These are phyloP conservation scores for Eupithecia abbreviata DNA, from an alignment of 2,888 invertebrate species.

Conservation along the genomic window DNA sequence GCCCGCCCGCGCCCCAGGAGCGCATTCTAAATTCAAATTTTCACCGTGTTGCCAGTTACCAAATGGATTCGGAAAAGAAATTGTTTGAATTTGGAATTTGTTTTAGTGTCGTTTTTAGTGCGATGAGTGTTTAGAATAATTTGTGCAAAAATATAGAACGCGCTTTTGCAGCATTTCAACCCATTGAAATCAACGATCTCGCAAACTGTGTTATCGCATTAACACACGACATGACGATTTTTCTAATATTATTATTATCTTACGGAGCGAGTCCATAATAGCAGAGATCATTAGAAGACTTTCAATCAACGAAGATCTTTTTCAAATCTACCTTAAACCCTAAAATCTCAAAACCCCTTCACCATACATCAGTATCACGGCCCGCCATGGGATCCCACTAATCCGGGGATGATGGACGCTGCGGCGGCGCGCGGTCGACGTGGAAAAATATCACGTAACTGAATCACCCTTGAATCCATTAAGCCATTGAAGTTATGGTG, in stretches of 20 bases:
- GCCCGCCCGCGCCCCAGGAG: slow-evolving; percentile 65
- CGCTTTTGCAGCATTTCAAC: not conserved
- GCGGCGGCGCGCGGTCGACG: slow-evolving; percentile 36
- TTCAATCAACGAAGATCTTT: not conserved
- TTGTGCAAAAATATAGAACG: not conserved
- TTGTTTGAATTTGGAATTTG: slow-evolving; percentile 37
- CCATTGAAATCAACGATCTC: too few relatives aligned
- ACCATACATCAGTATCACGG: slow-evolving; percentile 14
- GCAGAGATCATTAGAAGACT: too few relatives aligned
- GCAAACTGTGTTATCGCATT: not conserved
- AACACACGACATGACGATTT: too few relatives aligned
- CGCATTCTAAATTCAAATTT: slow-evolving; percentile 78
- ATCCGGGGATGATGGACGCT: slow-evolving; percentile 41
- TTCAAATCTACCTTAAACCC: not conserved
- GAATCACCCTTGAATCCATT: slow-evolving; percentile 39
- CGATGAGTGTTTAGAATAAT: slow-evolving; percentile 12
- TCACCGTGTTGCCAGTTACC: slow-evolving; percentile 61
- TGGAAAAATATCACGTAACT: slow-evolving; percentile 48
- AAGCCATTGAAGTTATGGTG: not conserved
- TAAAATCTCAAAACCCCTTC: slow-evolving; percentile 3
- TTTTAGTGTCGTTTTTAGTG: slow-evolving; percentile 18
- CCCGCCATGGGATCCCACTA: not conserved
- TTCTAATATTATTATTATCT: too few relatives aligned
- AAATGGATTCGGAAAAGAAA: slow-evolving; percentile 68
- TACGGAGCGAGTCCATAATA: too few relatives aligned